Conservation (phyloP, 2,797 vertebrate species). For the Pseudomugil gertrudae region DNA sequence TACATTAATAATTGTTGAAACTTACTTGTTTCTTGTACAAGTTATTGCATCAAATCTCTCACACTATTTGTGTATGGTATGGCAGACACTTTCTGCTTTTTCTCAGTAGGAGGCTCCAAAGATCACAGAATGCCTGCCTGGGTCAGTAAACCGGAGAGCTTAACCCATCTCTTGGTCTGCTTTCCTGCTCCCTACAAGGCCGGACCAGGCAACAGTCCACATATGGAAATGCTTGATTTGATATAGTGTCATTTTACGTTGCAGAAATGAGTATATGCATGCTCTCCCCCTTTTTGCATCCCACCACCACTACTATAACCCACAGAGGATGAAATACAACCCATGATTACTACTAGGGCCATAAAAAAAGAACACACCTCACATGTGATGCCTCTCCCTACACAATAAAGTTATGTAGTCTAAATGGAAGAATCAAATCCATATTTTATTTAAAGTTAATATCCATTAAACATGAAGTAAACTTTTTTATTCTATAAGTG, state of each 20-base stretch:
- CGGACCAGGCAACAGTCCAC: constrained; percentile 85
- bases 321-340: constrained; percentile 92
- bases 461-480: not conserved
- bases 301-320: constrained; percentile 76
- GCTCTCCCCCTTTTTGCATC: constrained; percentile 62
- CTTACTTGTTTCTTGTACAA: constrained; percentile 1
- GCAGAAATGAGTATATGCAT: constrained; percentile 96
- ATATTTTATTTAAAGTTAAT: not conserved
- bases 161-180: constrained; percentile 63
- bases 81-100: constrained; percentile 49
- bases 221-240: constrained; percentile 99
- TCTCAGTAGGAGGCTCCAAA: constrained; percentile 90
- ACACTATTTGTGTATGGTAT: not conserved
- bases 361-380: constrained; percentile 85
- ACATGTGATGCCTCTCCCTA: constrained; percentile 90
- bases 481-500: not conserved
- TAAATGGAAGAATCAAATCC: constrained; percentile 19
- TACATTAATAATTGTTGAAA: constrained; percentile 13
- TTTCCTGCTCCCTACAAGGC: constrained; percentile 45
- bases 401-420: constrained; percentile 70
- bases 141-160: constrained; percentile 13
- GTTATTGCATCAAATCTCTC: constrained; percentile 4
- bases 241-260: constrained; percentile 99
- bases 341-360: constrained; percentile 90
- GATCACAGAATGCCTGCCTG: constrained; percentile 72